Conservation (phyloP, 2,888 invertebrate species). For the Anagyrus pseudococci region DNA sequence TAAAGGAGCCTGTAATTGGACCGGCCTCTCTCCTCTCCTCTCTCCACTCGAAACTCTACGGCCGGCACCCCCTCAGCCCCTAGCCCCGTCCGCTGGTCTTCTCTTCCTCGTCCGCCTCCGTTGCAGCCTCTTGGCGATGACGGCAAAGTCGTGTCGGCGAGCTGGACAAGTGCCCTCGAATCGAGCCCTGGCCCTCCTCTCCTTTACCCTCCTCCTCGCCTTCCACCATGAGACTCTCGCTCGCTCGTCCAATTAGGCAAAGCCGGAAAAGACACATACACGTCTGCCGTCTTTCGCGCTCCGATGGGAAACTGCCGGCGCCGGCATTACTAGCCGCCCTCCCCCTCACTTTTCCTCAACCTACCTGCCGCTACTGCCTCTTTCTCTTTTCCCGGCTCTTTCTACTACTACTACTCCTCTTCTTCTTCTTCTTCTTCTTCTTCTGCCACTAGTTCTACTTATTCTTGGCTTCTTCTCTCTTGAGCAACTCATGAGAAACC, state of each 20-base stretch:
- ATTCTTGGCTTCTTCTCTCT: not conserved
- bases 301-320: too few species aligned
- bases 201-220: conserved; percentile 2
- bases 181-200: conserved; percentile 21
- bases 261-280: conserved; percentile 37
- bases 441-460: too few species aligned
- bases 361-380: too few species aligned
- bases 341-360: too few species aligned
- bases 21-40: conserved; percentile 20
- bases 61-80: conserved; percentile 12
- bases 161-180: conserved; percentile 38
- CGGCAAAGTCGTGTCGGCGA: conserved; percentile 19
- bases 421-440: too few species aligned
- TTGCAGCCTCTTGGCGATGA: conserved; percentile 1
- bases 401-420: too few species aligned
- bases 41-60: conserved; percentile 13
- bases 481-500: conserved; percentile 28
- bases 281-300: not conserved
- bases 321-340: too few species aligned
- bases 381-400: too few species aligned
- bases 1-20: conserved; percentile 35
- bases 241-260: conserved; percentile 39
- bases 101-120: too few species aligned
- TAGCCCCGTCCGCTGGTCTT: not conserved
- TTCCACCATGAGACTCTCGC: conserved; percentile 3